Evolutionary conservation across 2,888 invertebrate genomes (phyloP).

Genomic region (Drosophila pseudotalamancana): DNA sequence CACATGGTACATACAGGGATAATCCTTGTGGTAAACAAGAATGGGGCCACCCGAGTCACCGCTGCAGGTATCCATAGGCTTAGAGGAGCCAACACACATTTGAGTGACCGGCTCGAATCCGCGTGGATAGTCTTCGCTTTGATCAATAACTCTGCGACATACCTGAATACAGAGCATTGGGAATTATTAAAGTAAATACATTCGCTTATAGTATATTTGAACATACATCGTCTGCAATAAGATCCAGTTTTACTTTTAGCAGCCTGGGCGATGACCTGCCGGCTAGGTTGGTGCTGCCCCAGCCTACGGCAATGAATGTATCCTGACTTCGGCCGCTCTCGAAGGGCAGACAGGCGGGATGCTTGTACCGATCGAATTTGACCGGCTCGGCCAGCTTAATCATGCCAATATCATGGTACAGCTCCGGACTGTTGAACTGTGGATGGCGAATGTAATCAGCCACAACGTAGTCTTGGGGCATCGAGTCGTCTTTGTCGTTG

Average conservation of each 20-base stretch:
- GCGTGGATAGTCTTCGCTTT: slow-evolving; percentile 53
- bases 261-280: slow-evolving; percentile 82
- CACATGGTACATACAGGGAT: slow-evolving; percentile 75
- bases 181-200: neutral
- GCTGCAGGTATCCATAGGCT: slow-evolving; percentile 69
- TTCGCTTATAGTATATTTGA: neutral
- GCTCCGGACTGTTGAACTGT: slow-evolving; percentile 38
- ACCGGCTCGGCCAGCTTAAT: slow-evolving; percentile 83
- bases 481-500: slow-evolving; percentile 68
- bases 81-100: slow-evolving; percentile 75
- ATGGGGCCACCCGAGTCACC: slow-evolving; percentile 80
- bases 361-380: slow-evolving; percentile 82
- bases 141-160: slow-evolving; percentile 42
- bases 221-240: slow-evolving; percentile 71
- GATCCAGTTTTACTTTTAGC: slow-evolving; percentile 85
- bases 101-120: slow-evolving; percentile 68
- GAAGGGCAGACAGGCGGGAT: slow-evolving; percentile 85
- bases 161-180: slow-evolving; percentile 26
- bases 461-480: slow-evolving; percentile 74
- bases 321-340: slow-evolving; percentile 31
- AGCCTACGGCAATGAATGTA: slow-evolving; percentile 84
- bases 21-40: slow-evolving; percentile 63
- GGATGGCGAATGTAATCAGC: slow-evolving; percentile 78
- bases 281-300: slow-evolving; percentile 84
- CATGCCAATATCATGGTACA: slow-evolving; percentile 86